Base-by-base conservation (phyloP, 1,140 invertebrate genomes). In the Drosophila paulistorum region DNA sequence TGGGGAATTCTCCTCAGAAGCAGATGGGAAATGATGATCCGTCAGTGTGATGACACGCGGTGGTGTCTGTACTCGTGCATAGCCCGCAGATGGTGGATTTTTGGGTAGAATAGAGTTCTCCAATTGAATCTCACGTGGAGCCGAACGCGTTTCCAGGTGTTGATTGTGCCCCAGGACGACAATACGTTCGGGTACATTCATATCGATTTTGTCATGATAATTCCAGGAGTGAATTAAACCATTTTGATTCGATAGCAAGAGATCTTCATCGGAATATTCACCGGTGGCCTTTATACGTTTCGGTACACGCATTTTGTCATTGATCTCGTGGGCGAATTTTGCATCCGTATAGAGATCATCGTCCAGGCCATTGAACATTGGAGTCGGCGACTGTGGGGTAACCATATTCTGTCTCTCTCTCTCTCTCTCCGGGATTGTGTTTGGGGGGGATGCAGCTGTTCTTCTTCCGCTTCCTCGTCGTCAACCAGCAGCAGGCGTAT, bases 141-240 rank as follows among this genome's bases (percentile, higher is more conserved):
- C 94, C 51, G 96, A 96, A 91, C 95, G 95, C 41, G 96, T 95
- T 23, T 96, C 96, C 90, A 96, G 84, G 92, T 97, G 96, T 90
- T 97, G 96, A 82, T 97, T 96, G 91, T 97, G 95, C 14, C 96
- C 97, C 78, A 95, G 94, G 61, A 98, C 96, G 72, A 98, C 93
- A 92, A 98, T 98, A 85, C 97, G 94, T 78, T 98, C 97, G n/a
- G 97, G 97, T 33, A 98, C 97, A 89, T 95, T 95, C 97, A 98
- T 98, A 73, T 96, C 95, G 91, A 96, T 95, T 93, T 96, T 96
- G 74, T 96, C 95, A 65, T 91, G 90, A 81, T 95, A 94, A 81
- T 94, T 94, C 95, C 95, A 96, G 35, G 92, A 93, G 65, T 93
- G 93, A 33, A 93, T 92, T 10, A 93, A 59, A 17, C 94, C 94